Base-by-base conservation (phyloP, 2,888 invertebrate species). In the Heliconius charithonia region DNA sequence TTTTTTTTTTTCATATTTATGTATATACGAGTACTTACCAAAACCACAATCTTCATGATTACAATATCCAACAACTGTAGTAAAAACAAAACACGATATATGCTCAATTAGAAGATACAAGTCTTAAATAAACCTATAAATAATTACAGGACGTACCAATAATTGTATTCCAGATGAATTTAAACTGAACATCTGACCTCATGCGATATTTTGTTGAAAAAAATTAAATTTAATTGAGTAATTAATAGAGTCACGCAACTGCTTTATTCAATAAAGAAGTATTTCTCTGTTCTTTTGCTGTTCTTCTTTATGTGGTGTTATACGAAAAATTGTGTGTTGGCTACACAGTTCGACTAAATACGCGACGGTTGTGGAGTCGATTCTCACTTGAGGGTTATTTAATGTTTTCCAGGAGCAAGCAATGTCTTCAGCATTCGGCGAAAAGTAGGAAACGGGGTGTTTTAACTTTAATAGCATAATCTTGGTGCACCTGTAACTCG, bases 1-100 rank as follows among this genome's bases (percentile, higher is more conserved):
- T 9, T 32, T 62, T 63, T 16, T 56, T 45, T 13, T 67, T 3
- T 3, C 67, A 56, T 25, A 12, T 41, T 27, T 75, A 22, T 27
- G 13, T 25, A 41, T 29, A n/a, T 65, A 32, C 32, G 32, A 32
- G 32, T 32, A 82, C 81, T 79, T 65, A 82, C 82, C 78, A 82
- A 79, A 72, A 81, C 13, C 56, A 79, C 27, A 29, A 81, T 45
- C 75, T 82, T 81, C 82, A 83, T 83, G 13, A 59, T 66, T 65
- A 29, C 51, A 25, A 41, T 63, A 19, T 51, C 13, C 29, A 41
- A 25, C 19, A 25, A 37, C 13, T n/a, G 59, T 22, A 63, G 27
- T 66, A 45, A 45, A 25, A n/a, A 69, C 51, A 12, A 71, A 56
- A 65, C 37, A 27, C 22, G 37, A 67, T 66, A n/a, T 25, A 45